Evolutionary conservation across 2,797 vertebrate species (phyloP), one percentile per base, ranked within the genome.

Genomic region (Poecile montanus): DNA sequence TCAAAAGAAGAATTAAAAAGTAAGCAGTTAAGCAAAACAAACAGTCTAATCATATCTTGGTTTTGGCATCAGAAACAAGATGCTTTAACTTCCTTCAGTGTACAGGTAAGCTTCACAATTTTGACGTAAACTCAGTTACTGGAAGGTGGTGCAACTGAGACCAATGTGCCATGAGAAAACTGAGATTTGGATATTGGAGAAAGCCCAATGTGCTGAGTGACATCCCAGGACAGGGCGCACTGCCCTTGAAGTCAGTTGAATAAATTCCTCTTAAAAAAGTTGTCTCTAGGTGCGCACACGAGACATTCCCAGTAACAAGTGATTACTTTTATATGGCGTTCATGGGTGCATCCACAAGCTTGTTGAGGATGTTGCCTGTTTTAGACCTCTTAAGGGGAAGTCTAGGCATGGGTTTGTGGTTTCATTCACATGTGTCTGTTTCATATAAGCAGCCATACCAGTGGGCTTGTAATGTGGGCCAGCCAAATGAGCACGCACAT

Each of bases 401-500:
- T 48, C 50, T 44, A 42, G 51, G 15, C 26, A 12, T 32, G 32
- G 32, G 11, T 11, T 50, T 44, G 21, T 32, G 61, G 32, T 66
- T 85, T 58, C 36, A 27, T 22, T 66, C 26, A 32, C 0, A 0
- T 44, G 36, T 36, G 26, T 26, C 21, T 66, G 17, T 36, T 74
- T 36, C 53, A 36, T 21, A 22, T 15, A 16, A 57, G 11, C 51
- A 42, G 11, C 34, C 30, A 6, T 6, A 21, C 50, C 26, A 42
- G 25, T 25, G 44, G 7, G 16, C 13, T 25, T 57, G 51, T 21
- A 56, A 42, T 26, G 21, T 26, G 44, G 50, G 36, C 30, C 36
- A 65, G 44, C 6, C 44, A 57, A 56, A 29, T 11, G 30, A 20
- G 30, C 30, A 42, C 57, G 16, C 70, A 26, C 0, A 0, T 0